Conservation (phyloP, 2,888 invertebrate species). For the Dermolepida albohirtum region DNA sequence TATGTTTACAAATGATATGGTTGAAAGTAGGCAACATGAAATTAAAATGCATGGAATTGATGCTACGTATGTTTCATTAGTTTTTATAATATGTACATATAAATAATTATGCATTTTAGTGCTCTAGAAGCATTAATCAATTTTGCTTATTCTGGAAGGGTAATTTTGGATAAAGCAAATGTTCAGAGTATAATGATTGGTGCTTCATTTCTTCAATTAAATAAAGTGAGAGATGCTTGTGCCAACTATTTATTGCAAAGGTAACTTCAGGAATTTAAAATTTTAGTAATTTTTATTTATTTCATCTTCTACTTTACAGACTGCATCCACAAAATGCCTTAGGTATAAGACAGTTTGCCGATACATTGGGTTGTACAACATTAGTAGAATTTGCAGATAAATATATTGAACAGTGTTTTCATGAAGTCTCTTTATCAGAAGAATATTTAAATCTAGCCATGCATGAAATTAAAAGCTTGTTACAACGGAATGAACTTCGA, state of each 20-base stretch:
- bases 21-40: constrained; percentile 83
- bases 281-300: neutral
- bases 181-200: constrained; percentile 88
- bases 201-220: constrained; percentile 83
- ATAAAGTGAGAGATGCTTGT: constrained; percentile 85
- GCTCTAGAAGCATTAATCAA: constrained; percentile 85
- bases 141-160: constrained; percentile 85
- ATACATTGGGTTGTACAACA: constrained; percentile 77
- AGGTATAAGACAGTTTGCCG: constrained; percentile 83
- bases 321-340: constrained; percentile 85
- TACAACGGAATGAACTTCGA: constrained; percentile 81
- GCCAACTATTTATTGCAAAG: constrained; percentile 82
- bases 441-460: constrained; percentile 77
- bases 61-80: constrained; percentile 70
- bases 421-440: constrained; percentile 79
- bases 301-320: constrained; percentile 63
- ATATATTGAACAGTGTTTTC: constrained; percentile 84
- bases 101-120: constrained; percentile 64
- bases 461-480: constrained; percentile 75
- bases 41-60: constrained; percentile 86
- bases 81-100: neutral
- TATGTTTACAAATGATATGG: constrained; percentile 92
- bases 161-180: constrained; percentile 81
- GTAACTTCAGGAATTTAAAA: constrained; percentile 57
- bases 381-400: constrained; percentile 81